phyloP scores from a whole-genome alignment of 2,113 vertebrate species.

The Acanthochromis polyacanthus region DNA sequence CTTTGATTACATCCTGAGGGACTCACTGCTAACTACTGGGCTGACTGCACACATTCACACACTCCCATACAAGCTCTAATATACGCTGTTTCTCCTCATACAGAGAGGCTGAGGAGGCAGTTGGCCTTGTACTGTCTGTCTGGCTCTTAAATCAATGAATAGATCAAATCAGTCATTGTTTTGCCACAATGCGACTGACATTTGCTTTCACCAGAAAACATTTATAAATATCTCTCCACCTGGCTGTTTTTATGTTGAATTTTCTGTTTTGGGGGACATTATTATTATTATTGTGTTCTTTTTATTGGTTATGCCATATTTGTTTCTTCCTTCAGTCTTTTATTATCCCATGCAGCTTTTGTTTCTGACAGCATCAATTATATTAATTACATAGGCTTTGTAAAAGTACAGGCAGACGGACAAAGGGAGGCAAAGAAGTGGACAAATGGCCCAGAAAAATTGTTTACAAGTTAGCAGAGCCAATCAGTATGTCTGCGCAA shows the following conservation, averaged over 20 bases:
- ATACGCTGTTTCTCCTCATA: not conserved
- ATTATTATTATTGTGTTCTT: no score
- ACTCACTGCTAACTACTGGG: not conserved
- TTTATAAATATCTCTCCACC: not conserved
- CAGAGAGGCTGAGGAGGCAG: not conserved
- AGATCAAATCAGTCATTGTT: not conserved
- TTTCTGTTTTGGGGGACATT: no score
- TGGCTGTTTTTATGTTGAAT: not conserved
- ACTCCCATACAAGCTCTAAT: not conserved
- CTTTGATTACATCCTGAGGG: constrained; percentile 25
- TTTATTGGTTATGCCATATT: no score
- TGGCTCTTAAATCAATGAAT: not conserved
- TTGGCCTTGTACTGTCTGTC: not conserved
- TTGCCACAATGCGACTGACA: not conserved
- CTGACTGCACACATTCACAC: not conserved
- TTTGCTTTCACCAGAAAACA: not conserved
- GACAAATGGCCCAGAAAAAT: no score
- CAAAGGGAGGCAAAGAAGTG: no score
- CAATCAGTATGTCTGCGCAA: no score
- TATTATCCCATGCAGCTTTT: no score
- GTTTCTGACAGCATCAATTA: no score
- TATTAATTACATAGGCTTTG: no score
- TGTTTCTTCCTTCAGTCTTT: no score
- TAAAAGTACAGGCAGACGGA: no score
- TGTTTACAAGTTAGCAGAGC: no score